Percentiles rank a stretch among this genome's conserved stretches.
phyloP scores from a whole-genome alignment of 2,113 vertebrate genomes.

The Centrocercus urophasianus region DNA sequence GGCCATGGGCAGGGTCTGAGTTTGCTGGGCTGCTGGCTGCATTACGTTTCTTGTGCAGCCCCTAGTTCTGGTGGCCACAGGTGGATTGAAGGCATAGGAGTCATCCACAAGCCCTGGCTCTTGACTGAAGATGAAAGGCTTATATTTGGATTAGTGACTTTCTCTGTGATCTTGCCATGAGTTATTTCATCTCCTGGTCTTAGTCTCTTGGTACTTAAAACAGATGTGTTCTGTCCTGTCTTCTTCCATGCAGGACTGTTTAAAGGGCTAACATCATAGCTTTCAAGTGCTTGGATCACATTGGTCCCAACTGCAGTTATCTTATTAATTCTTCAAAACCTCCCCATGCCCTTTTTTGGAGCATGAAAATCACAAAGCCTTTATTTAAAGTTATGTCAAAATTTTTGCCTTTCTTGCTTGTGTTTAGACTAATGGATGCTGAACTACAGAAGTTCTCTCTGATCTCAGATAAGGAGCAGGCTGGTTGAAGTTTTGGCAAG shows the following conservation, averaged over 20 bases:
- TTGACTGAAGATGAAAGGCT: background rate
- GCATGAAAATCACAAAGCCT: background rate
- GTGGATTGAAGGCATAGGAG: background rate
- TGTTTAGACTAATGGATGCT: slow-evolving; percentile 19
- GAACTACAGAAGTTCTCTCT: slow-evolving; percentile 20
- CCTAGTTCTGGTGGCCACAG: accelerated
- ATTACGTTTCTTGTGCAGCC: background rate
- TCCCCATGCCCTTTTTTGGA: background rate
- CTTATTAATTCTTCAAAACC: background rate
- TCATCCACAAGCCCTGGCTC: background rate
- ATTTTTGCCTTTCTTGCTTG: slow-evolving; percentile 41
- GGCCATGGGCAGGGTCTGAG: background rate
- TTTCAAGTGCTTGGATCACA: background rate
- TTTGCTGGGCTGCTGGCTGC: accelerated
- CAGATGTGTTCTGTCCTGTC: background rate
- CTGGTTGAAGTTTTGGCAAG: slow-evolving; percentile 5
- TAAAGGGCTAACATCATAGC: accelerated
- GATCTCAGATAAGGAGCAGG: slow-evolving; percentile 12
- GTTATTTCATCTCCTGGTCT: background rate
- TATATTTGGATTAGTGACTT: background rate
- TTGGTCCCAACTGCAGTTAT: background rate
- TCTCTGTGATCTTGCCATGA: background rate
- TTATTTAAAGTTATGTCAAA: background rate
- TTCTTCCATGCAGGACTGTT: background rate
- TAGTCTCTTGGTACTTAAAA: background rate